These are phyloP conservation scores for Malachius bipustulatus DNA, from an alignment of 2,888 invertebrate genomes.

Conservation along the genomic window DNA sequence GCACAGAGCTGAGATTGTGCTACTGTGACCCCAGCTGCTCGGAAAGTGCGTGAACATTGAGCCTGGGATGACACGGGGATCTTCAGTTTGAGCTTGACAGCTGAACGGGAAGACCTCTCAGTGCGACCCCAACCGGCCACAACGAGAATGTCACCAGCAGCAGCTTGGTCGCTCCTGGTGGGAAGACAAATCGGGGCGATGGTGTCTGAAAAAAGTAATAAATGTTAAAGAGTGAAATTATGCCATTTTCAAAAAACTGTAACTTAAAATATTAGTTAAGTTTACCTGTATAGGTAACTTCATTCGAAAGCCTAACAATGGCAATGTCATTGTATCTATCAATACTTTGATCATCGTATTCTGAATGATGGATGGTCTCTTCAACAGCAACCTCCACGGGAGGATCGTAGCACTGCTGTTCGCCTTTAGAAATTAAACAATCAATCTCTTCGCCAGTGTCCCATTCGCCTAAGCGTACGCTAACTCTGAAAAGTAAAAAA, in stretches of 20 bases:
- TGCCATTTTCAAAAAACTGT: no score
- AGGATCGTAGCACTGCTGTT: conserved; percentile 23
- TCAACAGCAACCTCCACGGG: conserved; percentile 28
- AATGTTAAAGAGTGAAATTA: no score
- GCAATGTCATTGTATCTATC: conserved; percentile 31
- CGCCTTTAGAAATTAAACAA: conserved; percentile 28
- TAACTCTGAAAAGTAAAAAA: conserved; percentile 21
- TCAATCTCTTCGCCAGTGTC: conserved; percentile 35
- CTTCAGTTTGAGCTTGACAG: conserved; percentile 50
- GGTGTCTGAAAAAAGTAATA: conserved; percentile 34
- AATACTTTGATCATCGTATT: conserved; percentile 21
- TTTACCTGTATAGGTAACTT: conserved; percentile 39
- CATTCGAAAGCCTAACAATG: conserved; percentile 39
- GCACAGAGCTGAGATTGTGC: conserved; percentile 50
- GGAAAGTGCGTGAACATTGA: conserved; percentile 37
- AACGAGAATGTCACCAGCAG: conserved; percentile 37
- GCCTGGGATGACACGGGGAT: conserved; percentile 44
- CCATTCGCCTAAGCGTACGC: conserved; percentile 39
- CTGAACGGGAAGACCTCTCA: conserved; percentile 38
- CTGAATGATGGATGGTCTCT: conserved; percentile 22
- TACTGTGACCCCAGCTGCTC: conserved; percentile 21
- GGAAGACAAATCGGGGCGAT: conserved; percentile 52
- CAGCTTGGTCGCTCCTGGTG: conserved; percentile 27
- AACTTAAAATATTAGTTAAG: no score
- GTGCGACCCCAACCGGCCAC: conserved; percentile 59